Percentiles rank a stretch among this genome's conserved stretches.
These are phyloP conservation scores for Caenorhabditis sp. DNA, from an alignment of 2,888 invertebrate species.

Conservation along the genomic window DNA sequence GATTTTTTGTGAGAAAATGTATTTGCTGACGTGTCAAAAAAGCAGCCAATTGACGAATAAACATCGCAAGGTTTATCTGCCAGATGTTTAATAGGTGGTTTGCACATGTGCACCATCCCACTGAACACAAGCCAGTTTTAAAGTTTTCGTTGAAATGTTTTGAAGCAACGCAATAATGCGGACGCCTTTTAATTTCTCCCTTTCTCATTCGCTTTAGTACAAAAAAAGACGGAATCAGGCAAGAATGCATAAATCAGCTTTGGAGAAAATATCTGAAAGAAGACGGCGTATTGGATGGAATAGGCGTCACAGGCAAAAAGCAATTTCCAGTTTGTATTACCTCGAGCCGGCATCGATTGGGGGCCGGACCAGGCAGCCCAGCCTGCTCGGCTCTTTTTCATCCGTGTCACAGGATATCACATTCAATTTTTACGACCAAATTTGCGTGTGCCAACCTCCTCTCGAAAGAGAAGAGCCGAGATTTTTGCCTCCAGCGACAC, in stretches of 20 bases:
- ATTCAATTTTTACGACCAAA: conserved; percentile 17
- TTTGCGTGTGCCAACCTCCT: not conserved
- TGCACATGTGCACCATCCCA: not conserved
- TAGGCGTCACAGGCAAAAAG: conserved; percentile 8
- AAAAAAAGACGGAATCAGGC: not conserved
- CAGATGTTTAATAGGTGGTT: not conserved
- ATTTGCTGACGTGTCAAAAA: too few species aligned
- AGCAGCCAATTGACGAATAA: too few species aligned
- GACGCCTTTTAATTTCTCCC: too few species aligned
- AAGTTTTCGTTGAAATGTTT: too few species aligned
- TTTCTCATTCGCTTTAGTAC: not conserved
- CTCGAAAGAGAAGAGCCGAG: not conserved
- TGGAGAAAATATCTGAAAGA: not conserved
- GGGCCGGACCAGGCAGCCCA: too few species aligned
- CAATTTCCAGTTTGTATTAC: conserved; percentile 23
- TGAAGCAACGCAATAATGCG: too few species aligned
- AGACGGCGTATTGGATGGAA: too few species aligned
- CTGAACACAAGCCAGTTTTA: too few species aligned
- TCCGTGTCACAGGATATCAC: conserved; percentile 1
- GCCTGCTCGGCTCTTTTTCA: not conserved
- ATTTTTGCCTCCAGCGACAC: conserved; percentile 12
- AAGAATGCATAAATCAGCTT: not conserved
- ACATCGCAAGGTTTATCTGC: not conserved
- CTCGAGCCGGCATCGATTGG: conserved; percentile 17
- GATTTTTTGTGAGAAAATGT: too few species aligned